Evolutionary conservation across 2,797 vertebrate species (phyloP).

Genomic region (Muscicapa striata): DNA sequence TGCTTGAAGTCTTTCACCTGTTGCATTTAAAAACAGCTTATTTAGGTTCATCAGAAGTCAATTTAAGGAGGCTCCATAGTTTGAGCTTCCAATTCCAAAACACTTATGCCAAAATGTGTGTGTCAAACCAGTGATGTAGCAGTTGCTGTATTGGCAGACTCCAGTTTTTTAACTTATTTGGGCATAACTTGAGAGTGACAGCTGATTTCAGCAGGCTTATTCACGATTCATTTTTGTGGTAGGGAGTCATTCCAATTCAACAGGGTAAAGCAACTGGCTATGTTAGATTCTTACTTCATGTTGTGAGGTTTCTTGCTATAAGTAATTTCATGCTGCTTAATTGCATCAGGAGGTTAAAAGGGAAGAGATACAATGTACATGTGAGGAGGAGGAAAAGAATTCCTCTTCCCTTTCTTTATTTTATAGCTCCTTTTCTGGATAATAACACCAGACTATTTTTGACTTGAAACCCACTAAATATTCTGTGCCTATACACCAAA

Average conservation of each 20-base stretch:
- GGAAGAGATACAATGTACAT: background rate
- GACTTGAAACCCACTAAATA: background rate
- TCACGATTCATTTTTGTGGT: background rate
- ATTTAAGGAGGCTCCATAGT: background rate
- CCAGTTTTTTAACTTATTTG: background rate
- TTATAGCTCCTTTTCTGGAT: background rate
- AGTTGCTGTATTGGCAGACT: background rate
- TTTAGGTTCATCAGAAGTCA: background rate
- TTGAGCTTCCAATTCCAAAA: background rate
- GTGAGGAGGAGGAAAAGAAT: background rate
- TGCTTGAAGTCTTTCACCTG: background rate
- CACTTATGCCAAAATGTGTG: fast-evolving
- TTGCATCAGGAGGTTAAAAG: background rate
- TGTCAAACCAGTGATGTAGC: background rate
- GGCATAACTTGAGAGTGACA: background rate
- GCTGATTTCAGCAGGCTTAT: background rate
- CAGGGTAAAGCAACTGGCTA: background rate
- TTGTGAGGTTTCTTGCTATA: background rate
- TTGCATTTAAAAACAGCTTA: background rate
- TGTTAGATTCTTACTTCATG: background rate
- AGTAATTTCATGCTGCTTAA: background rate
- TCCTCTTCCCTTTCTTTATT: background rate
- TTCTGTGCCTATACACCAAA: background rate
- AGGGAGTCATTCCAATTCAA: background rate
- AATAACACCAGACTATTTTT: background rate